Percentiles rank a stretch among this genome's conserved stretches.
phyloP scores from a whole-genome alignment of 1,140 invertebrate species.

The Melitaea cinxia region DNA sequence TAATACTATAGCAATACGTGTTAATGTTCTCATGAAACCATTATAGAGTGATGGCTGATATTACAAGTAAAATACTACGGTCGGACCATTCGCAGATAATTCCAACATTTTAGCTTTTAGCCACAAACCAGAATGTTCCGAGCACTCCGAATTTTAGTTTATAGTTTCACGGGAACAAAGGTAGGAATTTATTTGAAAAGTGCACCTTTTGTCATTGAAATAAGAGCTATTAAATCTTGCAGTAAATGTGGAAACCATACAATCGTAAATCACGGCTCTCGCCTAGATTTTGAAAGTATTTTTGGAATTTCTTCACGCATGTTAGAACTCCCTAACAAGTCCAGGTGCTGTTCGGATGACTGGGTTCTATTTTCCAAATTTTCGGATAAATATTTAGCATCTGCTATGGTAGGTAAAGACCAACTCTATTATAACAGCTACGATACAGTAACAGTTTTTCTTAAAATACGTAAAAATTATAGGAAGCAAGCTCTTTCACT shows the following conservation, averaged over 20 bases:
- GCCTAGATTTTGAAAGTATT: not conserved
- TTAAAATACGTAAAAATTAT: too few relatives aligned
- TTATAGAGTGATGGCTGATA: slow-evolving; percentile 1
- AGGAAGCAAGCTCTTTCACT: too few relatives aligned
- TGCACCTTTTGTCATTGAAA: not conserved
- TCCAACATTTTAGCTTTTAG: slow-evolving; percentile 34
- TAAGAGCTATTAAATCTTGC: not conserved
- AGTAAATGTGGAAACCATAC: not conserved
- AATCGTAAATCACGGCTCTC: not conserved
- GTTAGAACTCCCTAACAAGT: not conserved
- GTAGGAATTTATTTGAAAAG: not conserved
- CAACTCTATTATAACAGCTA: too few relatives aligned
- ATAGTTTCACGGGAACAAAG: slow-evolving; percentile 7
- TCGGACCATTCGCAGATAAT: slow-evolving; percentile 19
- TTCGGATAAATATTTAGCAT: not conserved
- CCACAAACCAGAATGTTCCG: slow-evolving; percentile 24
- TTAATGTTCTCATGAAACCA: not conserved
- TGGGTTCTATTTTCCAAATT: not conserved
- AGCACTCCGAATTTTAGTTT: slow-evolving; percentile 19
- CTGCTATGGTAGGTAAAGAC: too few relatives aligned
- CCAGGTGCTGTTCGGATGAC: not conserved
- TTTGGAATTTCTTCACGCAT: not conserved
- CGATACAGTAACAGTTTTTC: too few relatives aligned
- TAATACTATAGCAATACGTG: not conserved
- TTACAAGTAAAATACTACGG: slow-evolving; percentile 10